A percentile compares a stretch with the other conserved stretches of the same genome.
Evolutionary conservation across 2,113 vertebrate genomes (phyloP).

Genomic region (Corynorhinus townsendii): DNA sequence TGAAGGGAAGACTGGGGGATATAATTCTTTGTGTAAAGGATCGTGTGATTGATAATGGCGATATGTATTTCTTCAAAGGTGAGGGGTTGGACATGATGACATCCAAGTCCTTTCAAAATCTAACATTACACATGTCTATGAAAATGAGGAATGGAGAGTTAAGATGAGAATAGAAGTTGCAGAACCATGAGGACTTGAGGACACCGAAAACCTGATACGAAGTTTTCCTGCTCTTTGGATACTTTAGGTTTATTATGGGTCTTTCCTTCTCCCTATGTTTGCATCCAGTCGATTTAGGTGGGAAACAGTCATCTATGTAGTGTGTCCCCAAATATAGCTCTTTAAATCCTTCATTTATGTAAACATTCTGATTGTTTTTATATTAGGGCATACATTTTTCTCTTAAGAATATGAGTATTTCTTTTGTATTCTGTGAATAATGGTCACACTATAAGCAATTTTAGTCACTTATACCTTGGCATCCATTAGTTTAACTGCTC

Average conservation of each 20-base stretch:
- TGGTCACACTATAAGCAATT: background rate
- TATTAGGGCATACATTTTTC: background rate
- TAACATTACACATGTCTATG: background rate
- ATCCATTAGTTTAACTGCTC: background rate
- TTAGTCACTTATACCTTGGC: background rate
- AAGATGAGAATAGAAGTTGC: background rate
- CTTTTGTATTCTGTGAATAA: background rate
- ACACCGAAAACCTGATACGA: background rate
- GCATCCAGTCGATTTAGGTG: background rate
- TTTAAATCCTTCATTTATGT: background rate
- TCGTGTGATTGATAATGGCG: background rate
- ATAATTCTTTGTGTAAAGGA: conserved; percentile 9
- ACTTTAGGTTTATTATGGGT: background rate
- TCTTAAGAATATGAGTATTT: background rate
- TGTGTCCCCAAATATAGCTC: background rate
- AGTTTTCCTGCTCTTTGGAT: background rate
- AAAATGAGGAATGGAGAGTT: background rate
- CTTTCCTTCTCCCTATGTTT: background rate
- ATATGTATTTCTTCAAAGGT: background rate
- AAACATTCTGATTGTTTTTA: background rate
- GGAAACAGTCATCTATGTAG: background rate
- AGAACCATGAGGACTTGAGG: background rate
- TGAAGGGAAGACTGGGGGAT: background rate
- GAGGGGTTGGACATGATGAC: background rate
- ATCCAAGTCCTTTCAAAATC: conserved; percentile 13